Evolutionary conservation across 2,888 invertebrate genomes (phyloP), one percentile per base, ranked within the genome.

Genomic region (Cactoblastis cactorum): DNA sequence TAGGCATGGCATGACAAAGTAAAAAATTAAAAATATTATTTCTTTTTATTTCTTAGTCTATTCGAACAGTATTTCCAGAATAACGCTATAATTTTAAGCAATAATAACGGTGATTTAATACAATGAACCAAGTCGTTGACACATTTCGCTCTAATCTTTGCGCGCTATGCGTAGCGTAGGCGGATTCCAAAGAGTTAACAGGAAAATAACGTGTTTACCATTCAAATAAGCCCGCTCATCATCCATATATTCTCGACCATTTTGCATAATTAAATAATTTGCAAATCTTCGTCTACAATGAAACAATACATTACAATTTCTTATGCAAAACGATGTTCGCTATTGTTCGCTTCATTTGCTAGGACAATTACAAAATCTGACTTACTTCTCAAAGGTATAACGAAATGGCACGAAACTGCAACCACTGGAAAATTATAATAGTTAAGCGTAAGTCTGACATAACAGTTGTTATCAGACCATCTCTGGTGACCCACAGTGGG

Each of bases 381-480:
- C 65, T 71, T 60, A 71, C 64, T 69, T 74, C 58, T 58, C 54
- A 65, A 69, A 69, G 64, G 60, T 62, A 62, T 66, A 62, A 65
- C 61, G 59, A 62, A 55, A 60, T 54, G 68, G 63, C 75, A 71
- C 69, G 62, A 63, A 78, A 75, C 72, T 64, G 63, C 80, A 83
- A 65, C 73, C 73, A 75, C 65, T 71, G 79, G 77, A 80, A 83
- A 82, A 83, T 80, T 72, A 71, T 71, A 57, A 69, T 64, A 57
- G 57, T 59, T 52, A 65, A 63, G 61, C 66, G 69, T 65, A 62
- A 73, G 76, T 68, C 70, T 81, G 81, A 80, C 80, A 79, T 83
- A 80, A 86, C 69, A 53, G 74, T 73, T 59, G 18, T 59, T 77
- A 77, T 74, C 69, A 62, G 59, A 58, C 58, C 67, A 77, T 79